A percentile compares a stretch with the other conserved stretches of the same genome.
Evolutionary conservation across 1,140 invertebrate genomes (phyloP).

Genomic region (Solenopsis invicta): DNA sequence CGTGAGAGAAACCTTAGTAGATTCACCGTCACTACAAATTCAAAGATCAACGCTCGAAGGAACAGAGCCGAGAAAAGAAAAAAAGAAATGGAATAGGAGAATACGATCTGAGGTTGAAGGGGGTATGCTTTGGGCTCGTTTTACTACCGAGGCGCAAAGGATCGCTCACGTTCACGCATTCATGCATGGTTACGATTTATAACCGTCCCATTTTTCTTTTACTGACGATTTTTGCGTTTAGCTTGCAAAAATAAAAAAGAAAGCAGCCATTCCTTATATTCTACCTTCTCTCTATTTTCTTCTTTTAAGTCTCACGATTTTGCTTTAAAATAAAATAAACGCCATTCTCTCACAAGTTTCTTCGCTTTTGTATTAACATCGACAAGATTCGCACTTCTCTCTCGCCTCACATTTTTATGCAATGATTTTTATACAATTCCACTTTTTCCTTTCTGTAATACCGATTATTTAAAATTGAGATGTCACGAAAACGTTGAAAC

Average conservation of each 20-base stretch:
- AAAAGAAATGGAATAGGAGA: not conserved
- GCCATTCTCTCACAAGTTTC: slow-evolving; percentile 28
- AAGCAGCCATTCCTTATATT: slow-evolving; percentile 53
- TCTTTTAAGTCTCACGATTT: not conserved
- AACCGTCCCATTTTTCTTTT: slow-evolving; percentile 70
- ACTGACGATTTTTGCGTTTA: slow-evolving; percentile 59
- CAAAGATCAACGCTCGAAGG: slow-evolving; percentile 48
- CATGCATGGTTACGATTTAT: slow-evolving; percentile 80
- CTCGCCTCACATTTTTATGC: slow-evolving; percentile 24
- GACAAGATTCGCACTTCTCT: slow-evolving; percentile 3
- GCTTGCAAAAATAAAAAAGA: slow-evolving; percentile 53
- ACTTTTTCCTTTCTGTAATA: not conserved
- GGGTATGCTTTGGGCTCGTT: slow-evolving; percentile 49
- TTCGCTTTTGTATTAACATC: slow-evolving; percentile 31
- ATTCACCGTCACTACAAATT: slow-evolving; percentile 54
- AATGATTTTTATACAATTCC: slow-evolving; percentile 2
- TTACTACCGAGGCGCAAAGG: slow-evolving; percentile 64
- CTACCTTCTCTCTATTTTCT: slow-evolving; percentile 13
- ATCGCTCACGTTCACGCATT: slow-evolving; percentile 74
- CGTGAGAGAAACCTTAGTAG: slow-evolving; percentile 26
- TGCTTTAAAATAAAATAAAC: slow-evolving; percentile 13
- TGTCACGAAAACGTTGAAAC: not conserved
- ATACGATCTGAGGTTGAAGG: slow-evolving; percentile 1
- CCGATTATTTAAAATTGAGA: slow-evolving; percentile 21
- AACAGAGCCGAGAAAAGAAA: not conserved